A percentile compares a stretch with the other conserved stretches of the same genome.
These are phyloP conservation scores for Caretta caretta DNA, from an alignment of 2,113 vertebrate genomes.

Conservation along the genomic window DNA sequence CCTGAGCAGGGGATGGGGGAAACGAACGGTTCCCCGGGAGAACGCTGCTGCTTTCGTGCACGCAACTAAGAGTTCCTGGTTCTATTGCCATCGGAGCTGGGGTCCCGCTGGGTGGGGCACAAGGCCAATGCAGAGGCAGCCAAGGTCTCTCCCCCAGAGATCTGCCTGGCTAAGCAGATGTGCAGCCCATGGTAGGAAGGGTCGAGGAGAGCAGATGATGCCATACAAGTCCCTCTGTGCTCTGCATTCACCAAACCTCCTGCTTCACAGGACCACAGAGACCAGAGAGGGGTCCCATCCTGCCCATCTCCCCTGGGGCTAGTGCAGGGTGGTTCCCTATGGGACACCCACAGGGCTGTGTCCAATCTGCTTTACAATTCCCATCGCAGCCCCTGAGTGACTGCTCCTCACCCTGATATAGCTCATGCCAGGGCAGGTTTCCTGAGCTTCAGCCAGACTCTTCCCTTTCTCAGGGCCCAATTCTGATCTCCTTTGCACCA, in stretches of 20 bases:
- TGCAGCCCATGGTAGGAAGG: neutral
- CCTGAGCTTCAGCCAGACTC: neutral
- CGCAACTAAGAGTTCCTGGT: too few relatives aligned
- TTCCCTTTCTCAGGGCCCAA: neutral
- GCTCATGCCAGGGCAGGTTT: neutral
- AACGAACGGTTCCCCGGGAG: neutral
- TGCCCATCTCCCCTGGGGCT: too few relatives aligned
- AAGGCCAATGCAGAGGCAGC: neutral
- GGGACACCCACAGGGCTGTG: too few relatives aligned
- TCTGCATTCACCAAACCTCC: too few relatives aligned
- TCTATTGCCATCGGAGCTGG: too few relatives aligned
- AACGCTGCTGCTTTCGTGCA: neutral
- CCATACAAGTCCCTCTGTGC: too few relatives aligned
- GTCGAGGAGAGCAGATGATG: neutral
- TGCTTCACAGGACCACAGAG: too few relatives aligned
- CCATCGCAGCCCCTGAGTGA: neutral
- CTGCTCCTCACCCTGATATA: neutral
- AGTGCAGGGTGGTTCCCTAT: too few relatives aligned
- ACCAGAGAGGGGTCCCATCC: too few relatives aligned
- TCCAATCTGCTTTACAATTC: neutral
- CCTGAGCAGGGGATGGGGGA: neutral
- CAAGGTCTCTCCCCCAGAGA: neutral
- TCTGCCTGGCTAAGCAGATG: neutral
- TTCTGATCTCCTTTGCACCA: neutral
- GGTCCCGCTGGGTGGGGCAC: too few relatives aligned